phyloP scores from a whole-genome alignment of 2,797 vertebrate species.

The Tarsius wallacei region DNA sequence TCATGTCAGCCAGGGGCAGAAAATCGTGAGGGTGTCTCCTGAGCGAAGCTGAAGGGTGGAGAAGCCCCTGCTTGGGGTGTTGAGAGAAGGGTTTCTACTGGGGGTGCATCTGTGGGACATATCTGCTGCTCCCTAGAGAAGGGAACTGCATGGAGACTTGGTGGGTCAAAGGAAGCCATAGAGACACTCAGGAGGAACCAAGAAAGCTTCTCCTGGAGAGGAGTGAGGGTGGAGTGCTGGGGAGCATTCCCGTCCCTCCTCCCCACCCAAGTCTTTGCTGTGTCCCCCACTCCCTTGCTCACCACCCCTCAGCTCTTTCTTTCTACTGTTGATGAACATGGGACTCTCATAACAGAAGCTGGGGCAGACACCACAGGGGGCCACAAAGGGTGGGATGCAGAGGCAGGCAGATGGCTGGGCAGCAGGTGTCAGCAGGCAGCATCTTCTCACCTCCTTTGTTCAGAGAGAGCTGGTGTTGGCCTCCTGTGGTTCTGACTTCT shows the following conservation, averaged over 20 bases:
- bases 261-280: neutral
- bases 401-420: neutral
- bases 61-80: neutral
- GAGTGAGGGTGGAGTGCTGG: neutral
- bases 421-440: neutral
- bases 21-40: neutral
- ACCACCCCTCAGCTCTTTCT: neutral
- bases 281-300: neutral
- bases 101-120: neutral
- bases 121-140: neutral
- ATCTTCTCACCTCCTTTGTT: neutral
- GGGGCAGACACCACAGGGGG: neutral
- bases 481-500: neutral
- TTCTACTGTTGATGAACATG: neutral
- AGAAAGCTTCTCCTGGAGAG: neutral
- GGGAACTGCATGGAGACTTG: neutral
- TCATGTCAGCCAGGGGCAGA: neutral
- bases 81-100: neutral
- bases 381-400: neutral
- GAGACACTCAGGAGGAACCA: neutral
- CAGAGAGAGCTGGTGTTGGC: neutral
- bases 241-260: too few relatives aligned
- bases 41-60: neutral
- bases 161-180: neutral
- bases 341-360: neutral